Evolutionary conservation across 2,888 invertebrate genomes (phyloP).

Genomic region (Leucania comma): DNA sequence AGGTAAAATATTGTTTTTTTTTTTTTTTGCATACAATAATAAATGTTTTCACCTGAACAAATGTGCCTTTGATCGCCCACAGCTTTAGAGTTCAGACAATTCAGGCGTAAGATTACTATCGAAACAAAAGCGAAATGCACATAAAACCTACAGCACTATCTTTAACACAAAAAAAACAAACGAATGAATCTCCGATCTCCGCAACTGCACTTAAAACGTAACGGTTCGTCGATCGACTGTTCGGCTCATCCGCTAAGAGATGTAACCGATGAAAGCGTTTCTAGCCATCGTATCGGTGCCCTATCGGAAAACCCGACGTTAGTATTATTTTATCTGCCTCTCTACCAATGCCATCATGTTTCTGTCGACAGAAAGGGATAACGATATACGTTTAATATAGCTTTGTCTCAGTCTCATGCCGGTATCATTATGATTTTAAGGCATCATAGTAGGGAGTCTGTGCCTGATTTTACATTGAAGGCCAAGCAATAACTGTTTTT

Average conservation of each 20-base stretch:
- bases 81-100: not conserved
- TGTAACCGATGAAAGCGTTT: constrained; percentile 62
- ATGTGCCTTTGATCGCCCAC: not conserved
- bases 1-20: too few relatives aligned
- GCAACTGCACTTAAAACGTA: constrained; percentile 41
- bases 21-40: too few relatives aligned
- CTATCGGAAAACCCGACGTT: constrained; percentile 61
- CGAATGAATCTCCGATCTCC: constrained; percentile 11
- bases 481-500: constrained; percentile 63
- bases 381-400: too few relatives aligned
- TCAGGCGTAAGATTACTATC: not conserved
- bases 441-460: too few relatives aligned
- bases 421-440: too few relatives aligned
- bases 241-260: constrained; percentile 28
- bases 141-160: constrained; percentile 16
- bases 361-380: too few relatives aligned
- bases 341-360: too few relatives aligned
- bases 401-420: too few relatives aligned
- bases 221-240: constrained; percentile 8
- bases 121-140: not conserved
- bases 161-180: constrained; percentile 1
- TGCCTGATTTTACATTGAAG: constrained; percentile 53
- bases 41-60: not conserved
- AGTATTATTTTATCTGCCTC: constrained; percentile 6
- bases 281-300: constrained; percentile 62